Evolutionary conservation across 1,140 invertebrate species (phyloP).

Genomic region (Zaprionus africanus): DNA sequence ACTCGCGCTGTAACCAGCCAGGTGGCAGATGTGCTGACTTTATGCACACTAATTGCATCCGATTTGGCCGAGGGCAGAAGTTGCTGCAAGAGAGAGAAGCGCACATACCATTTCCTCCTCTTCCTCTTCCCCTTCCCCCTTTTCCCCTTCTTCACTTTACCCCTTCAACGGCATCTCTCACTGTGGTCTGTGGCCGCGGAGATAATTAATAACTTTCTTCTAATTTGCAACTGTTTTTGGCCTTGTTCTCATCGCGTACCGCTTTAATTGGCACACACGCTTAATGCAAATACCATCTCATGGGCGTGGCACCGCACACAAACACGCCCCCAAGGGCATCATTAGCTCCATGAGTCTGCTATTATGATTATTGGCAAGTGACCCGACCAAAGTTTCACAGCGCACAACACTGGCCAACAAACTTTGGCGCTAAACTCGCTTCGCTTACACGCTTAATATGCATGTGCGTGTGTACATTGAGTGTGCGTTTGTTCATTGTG

Average conservation of each 20-base stretch:
- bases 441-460: not conserved
- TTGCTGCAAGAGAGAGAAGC: not conserved
- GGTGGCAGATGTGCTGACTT: slow-evolving; percentile 12
- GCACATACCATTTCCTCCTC: not conserved
- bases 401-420: slow-evolving; percentile 25
- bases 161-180: not conserved
- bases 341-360: slow-evolving; percentile 62
- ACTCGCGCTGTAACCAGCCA: not conserved
- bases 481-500: not conserved
- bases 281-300: slow-evolving; percentile 25
- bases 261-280: slow-evolving; percentile 3
- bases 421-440: slow-evolving; percentile 27
- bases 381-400: slow-evolving; percentile 23
- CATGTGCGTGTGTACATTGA: not conserved
- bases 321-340: slow-evolving; percentile 46
- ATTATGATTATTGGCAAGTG: slow-evolving; percentile 62
- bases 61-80: slow-evolving; percentile 5
- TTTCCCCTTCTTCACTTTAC: not conserved
- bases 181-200: not conserved
- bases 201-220: slow-evolving; percentile 39
- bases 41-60: slow-evolving; percentile 30
- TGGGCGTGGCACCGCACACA: slow-evolving; percentile 21
- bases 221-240: slow-evolving; percentile 27
- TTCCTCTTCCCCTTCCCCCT: not conserved
- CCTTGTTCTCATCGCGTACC: not conserved